These are phyloP conservation scores for Caenorhabditis tropicalis DNA, from an alignment of 1,140 invertebrate genomes.

Conservation along the genomic window DNA sequence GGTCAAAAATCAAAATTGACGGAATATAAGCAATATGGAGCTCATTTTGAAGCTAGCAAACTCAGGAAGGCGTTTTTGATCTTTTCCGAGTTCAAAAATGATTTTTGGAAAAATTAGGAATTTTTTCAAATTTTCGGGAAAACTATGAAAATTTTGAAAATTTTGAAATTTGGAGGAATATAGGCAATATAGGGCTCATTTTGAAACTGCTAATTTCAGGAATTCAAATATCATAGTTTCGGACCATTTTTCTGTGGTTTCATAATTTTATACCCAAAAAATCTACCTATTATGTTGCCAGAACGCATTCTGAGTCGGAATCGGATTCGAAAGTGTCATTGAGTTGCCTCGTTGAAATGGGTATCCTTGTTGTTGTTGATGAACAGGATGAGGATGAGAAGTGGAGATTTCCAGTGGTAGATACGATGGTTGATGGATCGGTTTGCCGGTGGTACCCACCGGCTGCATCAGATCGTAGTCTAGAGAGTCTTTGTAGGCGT, in stretches of 20 bases:
- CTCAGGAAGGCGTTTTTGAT: neutral
- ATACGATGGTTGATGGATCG: neutral
- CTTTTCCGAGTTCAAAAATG: too few relatives aligned
- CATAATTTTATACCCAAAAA: neutral
- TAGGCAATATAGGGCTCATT: neutral
- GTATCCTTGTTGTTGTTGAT: neutral
- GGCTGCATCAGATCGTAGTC: slow-evolving; percentile 27
- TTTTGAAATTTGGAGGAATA: too few relatives aligned
- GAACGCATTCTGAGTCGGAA: slow-evolving; percentile 40
- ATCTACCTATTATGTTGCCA: neutral
- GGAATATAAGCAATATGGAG: neutral
- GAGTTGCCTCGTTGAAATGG: slow-evolving; percentile 7
- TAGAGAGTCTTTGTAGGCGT: slow-evolving; percentile 28
- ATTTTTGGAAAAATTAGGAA: neutral
- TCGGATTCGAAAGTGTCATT: slow-evolving; percentile 30
- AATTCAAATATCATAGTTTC: neutral
- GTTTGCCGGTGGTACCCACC: neutral
- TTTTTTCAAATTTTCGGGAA: neutral
- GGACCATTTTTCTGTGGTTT: neutral
- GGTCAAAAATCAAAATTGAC: too few relatives aligned
- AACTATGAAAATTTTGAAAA: neutral
- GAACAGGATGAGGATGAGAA: neutral
- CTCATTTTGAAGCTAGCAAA: neutral
- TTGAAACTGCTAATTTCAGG: neutral
- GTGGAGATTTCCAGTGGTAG: neutral